Evolutionary conservation across 2,113 vertebrate genomes (phyloP).

Genomic region (Gila orcuttii): DNA sequence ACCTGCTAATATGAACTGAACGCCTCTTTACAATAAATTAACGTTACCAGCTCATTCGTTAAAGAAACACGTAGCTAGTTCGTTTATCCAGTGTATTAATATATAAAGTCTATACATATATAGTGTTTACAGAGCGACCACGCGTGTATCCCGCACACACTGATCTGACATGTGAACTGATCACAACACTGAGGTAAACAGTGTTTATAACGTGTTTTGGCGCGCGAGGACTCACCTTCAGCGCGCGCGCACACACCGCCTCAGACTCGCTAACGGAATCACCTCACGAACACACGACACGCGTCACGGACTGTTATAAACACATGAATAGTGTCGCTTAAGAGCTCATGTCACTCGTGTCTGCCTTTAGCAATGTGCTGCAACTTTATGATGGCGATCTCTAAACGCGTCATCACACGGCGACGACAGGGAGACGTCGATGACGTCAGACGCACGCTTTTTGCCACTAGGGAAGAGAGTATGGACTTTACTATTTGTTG

Average conservation of each 20-base stretch:
- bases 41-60: not conserved
- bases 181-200: not conserved
- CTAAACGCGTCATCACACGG: slow-evolving; percentile 4
- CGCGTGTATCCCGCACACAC: too few species aligned
- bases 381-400: slow-evolving; percentile 42
- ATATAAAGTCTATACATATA: not conserved
- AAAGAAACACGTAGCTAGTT: not conserved
- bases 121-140: not conserved
- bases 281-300: not conserved
- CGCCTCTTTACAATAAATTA: not conserved
- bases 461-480: too few species aligned
- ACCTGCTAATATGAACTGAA: not conserved
- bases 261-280: not conserved
- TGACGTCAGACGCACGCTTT: slow-evolving; percentile 3
- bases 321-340: not conserved
- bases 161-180: not conserved
- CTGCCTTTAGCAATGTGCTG: slow-evolving; percentile 35
- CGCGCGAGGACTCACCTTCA: not conserved
- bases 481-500: too few species aligned
- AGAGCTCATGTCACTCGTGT: slow-evolving; percentile 20
- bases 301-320: not conserved
- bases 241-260: not conserved
- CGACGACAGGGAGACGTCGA: not conserved
- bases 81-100: too few species aligned
- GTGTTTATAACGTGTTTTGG: not conserved